Conservation (phyloP, 1,140 invertebrate genomes). For the Piezodorus guildinii region DNA sequence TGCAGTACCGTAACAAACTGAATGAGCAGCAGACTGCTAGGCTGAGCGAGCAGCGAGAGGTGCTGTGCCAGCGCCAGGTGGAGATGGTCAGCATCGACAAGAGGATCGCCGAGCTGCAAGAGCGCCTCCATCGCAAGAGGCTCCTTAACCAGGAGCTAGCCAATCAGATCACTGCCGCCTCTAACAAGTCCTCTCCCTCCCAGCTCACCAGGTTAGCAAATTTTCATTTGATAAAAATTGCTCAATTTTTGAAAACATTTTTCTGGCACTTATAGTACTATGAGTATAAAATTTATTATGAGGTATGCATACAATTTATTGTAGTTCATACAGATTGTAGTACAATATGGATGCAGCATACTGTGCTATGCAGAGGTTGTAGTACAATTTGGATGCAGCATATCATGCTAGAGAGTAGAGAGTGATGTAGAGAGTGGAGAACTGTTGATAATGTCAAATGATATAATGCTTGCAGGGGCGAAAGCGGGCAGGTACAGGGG, state of each 20-base stretch:
- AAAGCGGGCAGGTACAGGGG: conserved; percentile 24
- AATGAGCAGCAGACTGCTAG: conserved; percentile 87
- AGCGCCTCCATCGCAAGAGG: conserved; percentile 74
- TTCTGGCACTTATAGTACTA: too few relatives aligned
- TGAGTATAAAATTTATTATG: too few relatives aligned
- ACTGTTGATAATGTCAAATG: too few relatives aligned
- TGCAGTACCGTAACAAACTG: conserved; percentile 87
- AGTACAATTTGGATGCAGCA: too few relatives aligned
- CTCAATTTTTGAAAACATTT: too few relatives aligned
- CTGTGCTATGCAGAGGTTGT: too few relatives aligned
- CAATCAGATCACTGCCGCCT: conserved; percentile 48
- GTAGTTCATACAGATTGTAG: too few relatives aligned
- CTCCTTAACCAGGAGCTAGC: conserved; percentile 75
- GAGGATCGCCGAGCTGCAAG: conserved; percentile 83
- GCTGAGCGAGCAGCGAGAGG: conserved; percentile 72
- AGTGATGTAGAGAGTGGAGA: too few relatives aligned
- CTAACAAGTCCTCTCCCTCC: conserved; percentile 26
- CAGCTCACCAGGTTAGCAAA: neutral
- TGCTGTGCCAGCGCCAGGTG: conserved; percentile 70
- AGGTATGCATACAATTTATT: too few relatives aligned
- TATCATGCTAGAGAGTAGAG: too few relatives aligned
- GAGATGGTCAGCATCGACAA: conserved; percentile 85
- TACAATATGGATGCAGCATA: too few relatives aligned
- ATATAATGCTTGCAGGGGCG: conserved; percentile 33
- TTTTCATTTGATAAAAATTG: too few relatives aligned